Base-by-base conservation (phyloP, 2,888 invertebrate genomes). In the Andrena camellia region DNA sequence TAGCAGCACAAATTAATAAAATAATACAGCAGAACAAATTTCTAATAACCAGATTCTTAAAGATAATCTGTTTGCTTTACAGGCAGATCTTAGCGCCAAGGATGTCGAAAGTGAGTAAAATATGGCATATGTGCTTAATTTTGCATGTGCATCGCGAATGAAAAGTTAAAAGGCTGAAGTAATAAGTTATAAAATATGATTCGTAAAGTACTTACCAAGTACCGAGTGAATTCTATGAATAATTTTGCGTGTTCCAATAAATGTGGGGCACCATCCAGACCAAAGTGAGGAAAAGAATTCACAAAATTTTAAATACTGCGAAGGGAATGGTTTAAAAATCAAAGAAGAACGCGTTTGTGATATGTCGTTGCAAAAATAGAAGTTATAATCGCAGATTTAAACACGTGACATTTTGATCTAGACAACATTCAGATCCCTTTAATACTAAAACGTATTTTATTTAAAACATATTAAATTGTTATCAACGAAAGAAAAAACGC, bases 1-100 rank as follows among this genome's bases (percentile, higher is more conserved):
- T 13, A 42, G 42, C 42, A 13, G 42, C 42, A 17, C 4, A 17
- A 17, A 42, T 1, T 0, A 42, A 13, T 17, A 17, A 17, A 42
- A 42, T 42, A 42, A 42, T 4, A 42, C 17, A 42, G 5, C 20
- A 20, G 23, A 54, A 54, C 54, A 20, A 8, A 54, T 20, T 20
- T 54, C 20, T 23, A 20, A 54, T 54, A 20, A 20, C 20, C 54
- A 23, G 54, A 10, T 0, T 20, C 20, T 23, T 77, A 70, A 59
- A 17, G 33, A 10, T 31, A 7, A 35, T 59, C 42, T 42, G 78
- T 83, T 68, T 84, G 29, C 60, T 60, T 96, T 96, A 93, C 96
- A 97, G 97, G 97, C 97, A 95, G 97, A 98, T 95, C 96, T 98
- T 94, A 97, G 96, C 95, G 96, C 97, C 95, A 97, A 96, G 96